Conservation (phyloP, 2,888 invertebrate species). For the Rhabditoides inermis region DNA sequence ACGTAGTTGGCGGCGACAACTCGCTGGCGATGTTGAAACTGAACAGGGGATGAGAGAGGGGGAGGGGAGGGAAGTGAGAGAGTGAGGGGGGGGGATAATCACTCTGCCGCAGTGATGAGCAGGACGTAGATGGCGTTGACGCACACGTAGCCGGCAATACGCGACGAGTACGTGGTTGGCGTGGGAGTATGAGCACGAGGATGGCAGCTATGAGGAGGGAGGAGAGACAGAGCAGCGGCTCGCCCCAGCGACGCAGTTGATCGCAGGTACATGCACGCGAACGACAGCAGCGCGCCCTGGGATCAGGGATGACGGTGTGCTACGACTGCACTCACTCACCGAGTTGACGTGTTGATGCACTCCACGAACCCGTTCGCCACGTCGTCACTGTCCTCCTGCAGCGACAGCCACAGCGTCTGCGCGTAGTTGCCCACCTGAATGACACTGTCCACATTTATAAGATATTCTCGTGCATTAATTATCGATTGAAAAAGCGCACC, state of each 20-base stretch:
- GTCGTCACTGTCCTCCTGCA: slow-evolving; percentile 57
- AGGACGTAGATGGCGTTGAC: slow-evolving; percentile 75
- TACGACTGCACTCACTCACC: too few species aligned
- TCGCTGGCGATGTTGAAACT: slow-evolving; percentile 79
- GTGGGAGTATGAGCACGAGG: slow-evolving; percentile 54
- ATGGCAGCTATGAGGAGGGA: slow-evolving; percentile 57
- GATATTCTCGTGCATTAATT: too few species aligned
- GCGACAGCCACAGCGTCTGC: slow-evolving; percentile 71
- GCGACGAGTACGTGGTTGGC: slow-evolving; percentile 65
- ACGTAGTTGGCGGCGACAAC: slow-evolving; percentile 73
- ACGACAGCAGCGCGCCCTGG: slow-evolving; percentile 59
- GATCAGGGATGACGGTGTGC: too few species aligned
- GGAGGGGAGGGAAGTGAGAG: too few species aligned
- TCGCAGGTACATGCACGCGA: slow-evolving; percentile 57
- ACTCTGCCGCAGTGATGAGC: slow-evolving; percentile 70
- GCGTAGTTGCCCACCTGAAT: slow-evolving; percentile 66
- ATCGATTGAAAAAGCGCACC: too few species aligned
- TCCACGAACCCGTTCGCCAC: slow-evolving; percentile 75
- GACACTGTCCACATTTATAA: too few species aligned
- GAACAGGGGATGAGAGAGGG: slow-evolving; percentile 13
- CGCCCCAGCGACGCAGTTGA: slow-evolving; percentile 60
- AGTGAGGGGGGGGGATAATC: too few species aligned
- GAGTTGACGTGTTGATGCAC: slow-evolving; percentile 66
- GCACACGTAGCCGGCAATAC: slow-evolving; percentile 68
- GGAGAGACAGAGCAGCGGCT: slow-evolving; percentile 56